Evolutionary conservation across 2,797 vertebrate species (phyloP).

Genomic region (Gephyroberyx darwinii): DNA sequence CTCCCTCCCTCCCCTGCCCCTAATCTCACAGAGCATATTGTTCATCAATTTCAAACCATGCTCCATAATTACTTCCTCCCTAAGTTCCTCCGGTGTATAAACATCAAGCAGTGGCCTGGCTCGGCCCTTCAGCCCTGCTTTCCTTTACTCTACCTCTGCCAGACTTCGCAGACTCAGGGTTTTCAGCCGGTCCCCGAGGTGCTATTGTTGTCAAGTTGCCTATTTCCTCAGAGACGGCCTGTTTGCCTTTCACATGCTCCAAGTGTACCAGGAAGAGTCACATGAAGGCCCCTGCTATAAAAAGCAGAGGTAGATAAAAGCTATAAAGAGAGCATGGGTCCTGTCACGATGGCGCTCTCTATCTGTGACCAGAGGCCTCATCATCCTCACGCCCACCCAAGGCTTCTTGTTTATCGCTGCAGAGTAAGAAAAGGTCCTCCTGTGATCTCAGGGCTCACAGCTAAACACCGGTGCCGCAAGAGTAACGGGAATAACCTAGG

Average conservation of each 20-base stretch:
- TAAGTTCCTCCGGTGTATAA: constrained; percentile 57
- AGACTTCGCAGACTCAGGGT: constrained; percentile 55
- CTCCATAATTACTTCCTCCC: constrained; percentile 74
- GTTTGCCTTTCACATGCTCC: constrained; percentile 79
- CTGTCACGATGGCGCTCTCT: constrained; percentile 80
- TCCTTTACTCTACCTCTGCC: constrained; percentile 20
- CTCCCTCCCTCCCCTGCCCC: constrained; percentile 21
- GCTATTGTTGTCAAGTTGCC: constrained; percentile 55
- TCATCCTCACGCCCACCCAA: constrained; percentile 49
- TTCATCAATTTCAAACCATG: constrained; percentile 61
- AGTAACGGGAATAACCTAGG: constrained; percentile 65
- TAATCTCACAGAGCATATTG: constrained; percentile 51
- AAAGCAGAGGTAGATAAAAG: constrained; percentile 80
- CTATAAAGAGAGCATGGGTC: constrained; percentile 70
- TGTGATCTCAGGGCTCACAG: constrained; percentile 60
- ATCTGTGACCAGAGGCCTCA: constrained; percentile 75
- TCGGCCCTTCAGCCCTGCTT: constrained; percentile 31
- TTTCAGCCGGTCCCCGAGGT: constrained; percentile 42
- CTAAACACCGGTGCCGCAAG: constrained; percentile 52
- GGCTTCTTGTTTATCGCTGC: constrained; percentile 61
- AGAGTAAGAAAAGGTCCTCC: constrained; percentile 60
- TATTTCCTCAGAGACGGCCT: constrained; percentile 59
- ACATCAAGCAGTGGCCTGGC: constrained; percentile 49
- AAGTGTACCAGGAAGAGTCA: constrained; percentile 73
- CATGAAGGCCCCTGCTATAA: constrained; percentile 80